These are phyloP conservation scores for Sarcophaga caerulescens DNA, from an alignment of 2,888 invertebrate species.

Conservation along the genomic window DNA sequence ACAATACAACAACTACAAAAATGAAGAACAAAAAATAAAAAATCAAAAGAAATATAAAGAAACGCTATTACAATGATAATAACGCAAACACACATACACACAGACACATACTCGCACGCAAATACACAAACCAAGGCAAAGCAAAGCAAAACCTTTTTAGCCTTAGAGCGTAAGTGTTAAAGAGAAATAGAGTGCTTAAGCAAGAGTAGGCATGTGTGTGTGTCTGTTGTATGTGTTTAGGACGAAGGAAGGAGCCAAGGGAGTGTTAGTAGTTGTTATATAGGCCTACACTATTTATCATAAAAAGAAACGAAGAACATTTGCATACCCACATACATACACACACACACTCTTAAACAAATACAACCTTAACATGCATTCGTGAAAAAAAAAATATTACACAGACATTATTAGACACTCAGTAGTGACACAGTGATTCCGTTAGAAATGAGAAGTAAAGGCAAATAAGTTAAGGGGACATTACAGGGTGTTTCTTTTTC, in stretches of 20 bases:
- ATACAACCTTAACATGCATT: slow-evolving; percentile 41
- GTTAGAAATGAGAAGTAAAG: too few relatives aligned
- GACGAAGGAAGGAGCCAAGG: too few relatives aligned
- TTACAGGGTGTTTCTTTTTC: too few relatives aligned
- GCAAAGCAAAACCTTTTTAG: slow-evolving; percentile 47
- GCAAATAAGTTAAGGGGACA: too few relatives aligned
- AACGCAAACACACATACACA: slow-evolving; percentile 1
- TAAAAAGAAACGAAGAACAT: slow-evolving; percentile 11
- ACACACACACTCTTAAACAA: neutral
- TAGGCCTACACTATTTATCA: slow-evolving; percentile 44
- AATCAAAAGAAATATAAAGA: slow-evolving; percentile 14
- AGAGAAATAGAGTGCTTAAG: slow-evolving; percentile 1
- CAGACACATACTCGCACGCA: neutral
- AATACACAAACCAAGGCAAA: slow-evolving; percentile 10
- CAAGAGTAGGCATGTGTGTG: neutral
- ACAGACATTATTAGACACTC: slow-evolving; percentile 51
- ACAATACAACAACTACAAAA: neutral
- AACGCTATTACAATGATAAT: slow-evolving; percentile 25
- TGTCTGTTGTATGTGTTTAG: too few relatives aligned
- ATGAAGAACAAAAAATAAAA: neutral
- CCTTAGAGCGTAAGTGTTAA: slow-evolving; percentile 31
- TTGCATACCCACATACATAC: neutral
- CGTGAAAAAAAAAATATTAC: slow-evolving; percentile 49
- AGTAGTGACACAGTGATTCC: too few relatives aligned
- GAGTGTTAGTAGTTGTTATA: slow-evolving; percentile 34